Evolutionary conservation across 1,140 invertebrate genomes (phyloP).

Genomic region (Pseudachorutes palmiensis): DNA sequence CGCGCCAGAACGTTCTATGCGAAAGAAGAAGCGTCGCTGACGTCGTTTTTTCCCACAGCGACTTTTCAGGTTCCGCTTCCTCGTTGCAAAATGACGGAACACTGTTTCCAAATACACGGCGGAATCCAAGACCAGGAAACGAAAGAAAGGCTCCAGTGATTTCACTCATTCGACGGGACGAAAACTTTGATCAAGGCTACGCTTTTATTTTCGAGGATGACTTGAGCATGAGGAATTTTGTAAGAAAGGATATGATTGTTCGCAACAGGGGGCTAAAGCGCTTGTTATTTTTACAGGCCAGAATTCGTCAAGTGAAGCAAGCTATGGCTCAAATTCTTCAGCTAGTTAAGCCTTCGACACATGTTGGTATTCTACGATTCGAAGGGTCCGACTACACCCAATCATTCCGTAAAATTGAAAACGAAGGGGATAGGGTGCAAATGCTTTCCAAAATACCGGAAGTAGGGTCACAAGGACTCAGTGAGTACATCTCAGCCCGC

Average conservation of each 20-base stretch:
- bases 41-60: slow-evolving; percentile 29
- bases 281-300: slow-evolving; percentile 12
- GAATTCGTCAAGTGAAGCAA: slow-evolving; percentile 22
- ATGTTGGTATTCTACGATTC: background rate
- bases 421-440: background rate
- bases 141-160: slow-evolving; percentile 7
- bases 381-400: background rate
- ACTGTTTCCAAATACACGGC: background rate
- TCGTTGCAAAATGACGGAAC: background rate
- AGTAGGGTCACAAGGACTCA: background rate
- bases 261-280: background rate
- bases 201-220: slow-evolving; percentile 29
- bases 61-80: slow-evolving; percentile 22
- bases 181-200: slow-evolving; percentile 14
- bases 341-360: background rate
- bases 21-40: slow-evolving; percentile 32
- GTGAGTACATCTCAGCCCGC: background rate
- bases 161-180: background rate
- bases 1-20: slow-evolving; percentile 41
- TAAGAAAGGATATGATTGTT: slow-evolving; percentile 2
- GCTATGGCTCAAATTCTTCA: slow-evolving; percentile 15
- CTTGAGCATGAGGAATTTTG: background rate
- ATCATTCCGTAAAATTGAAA: background rate
- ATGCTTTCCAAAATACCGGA: background rate
- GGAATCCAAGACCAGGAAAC: background rate